Percentiles rank a stretch among this genome's conserved stretches.
Evolutionary conservation across 2,113 vertebrate genomes (phyloP).

Genomic region (Azemiops feae): DNA sequence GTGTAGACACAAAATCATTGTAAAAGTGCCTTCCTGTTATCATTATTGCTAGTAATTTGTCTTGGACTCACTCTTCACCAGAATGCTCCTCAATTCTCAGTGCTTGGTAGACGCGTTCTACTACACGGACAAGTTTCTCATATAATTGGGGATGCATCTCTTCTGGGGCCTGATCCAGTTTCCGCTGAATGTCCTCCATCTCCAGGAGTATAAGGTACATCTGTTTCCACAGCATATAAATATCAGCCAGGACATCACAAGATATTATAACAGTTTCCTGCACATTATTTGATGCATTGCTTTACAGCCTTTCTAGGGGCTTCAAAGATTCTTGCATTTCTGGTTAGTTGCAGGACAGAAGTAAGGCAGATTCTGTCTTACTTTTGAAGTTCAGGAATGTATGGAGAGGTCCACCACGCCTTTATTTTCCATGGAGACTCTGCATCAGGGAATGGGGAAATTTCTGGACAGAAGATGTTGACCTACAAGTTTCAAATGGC

Average conservation of each 20-base stretch:
- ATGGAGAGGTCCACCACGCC: too few relatives aligned
- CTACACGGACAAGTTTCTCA: conserved; percentile 71
- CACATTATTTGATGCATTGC: neutral
- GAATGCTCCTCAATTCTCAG: conserved; percentile 69
- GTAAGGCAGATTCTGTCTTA: neutral
- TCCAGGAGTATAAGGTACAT: conserved; percentile 83
- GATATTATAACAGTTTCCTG: neutral
- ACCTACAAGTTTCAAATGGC: too few relatives aligned
- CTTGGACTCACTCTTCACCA: conserved; percentile 64
- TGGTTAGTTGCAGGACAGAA: neutral
- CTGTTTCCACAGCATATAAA: conserved; percentile 46
- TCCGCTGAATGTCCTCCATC: conserved; percentile 80
- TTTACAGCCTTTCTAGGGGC: neutral
- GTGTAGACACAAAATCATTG: neutral
- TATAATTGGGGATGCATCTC: conserved; percentile 58
- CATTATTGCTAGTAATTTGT: neutral
- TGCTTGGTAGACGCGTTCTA: conserved; percentile 75
- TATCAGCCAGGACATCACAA: neutral
- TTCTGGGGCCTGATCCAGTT: conserved; percentile 55
- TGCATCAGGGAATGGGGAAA: too few relatives aligned
- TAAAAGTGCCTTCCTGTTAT: neutral
- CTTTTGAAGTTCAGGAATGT: neutral
- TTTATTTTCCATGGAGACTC: too few relatives aligned
- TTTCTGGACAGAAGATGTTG: too few relatives aligned
- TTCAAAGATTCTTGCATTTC: neutral